Conservation (phyloP, 2,113 vertebrate species). For the Manacus vitellinus region DNA sequence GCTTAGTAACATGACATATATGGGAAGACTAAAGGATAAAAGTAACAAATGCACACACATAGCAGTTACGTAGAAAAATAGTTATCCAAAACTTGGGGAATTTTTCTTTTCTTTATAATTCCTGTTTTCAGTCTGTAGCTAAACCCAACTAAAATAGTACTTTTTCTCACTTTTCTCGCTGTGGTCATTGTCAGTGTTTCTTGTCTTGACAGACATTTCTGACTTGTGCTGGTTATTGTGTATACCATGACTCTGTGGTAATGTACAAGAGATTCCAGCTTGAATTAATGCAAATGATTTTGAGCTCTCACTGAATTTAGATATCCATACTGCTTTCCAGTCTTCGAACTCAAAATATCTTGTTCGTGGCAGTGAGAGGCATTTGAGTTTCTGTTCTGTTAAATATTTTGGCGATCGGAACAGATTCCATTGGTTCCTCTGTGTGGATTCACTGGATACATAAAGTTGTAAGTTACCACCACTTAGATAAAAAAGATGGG, state of each 20-base stretch:
- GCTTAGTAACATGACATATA: background rate
- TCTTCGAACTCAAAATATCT: background rate
- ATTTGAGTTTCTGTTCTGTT: background rate
- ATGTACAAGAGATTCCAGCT: background rate
- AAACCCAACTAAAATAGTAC: background rate
- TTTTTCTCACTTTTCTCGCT: background rate
- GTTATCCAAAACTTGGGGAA: background rate
- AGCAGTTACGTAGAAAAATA: background rate
- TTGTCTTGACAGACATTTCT: background rate
- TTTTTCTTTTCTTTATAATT: background rate
- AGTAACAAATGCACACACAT: background rate
- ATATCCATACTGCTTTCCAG: fast-evolving
- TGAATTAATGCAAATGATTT: background rate
- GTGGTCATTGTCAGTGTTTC: background rate
- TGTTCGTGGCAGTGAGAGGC: background rate
- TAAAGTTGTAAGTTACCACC: background rate
- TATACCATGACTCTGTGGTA: background rate
- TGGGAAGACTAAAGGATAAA: background rate
- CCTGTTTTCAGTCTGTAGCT: background rate
- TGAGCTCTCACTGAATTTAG: background rate
- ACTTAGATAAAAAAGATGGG: background rate
- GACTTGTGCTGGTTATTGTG: background rate
- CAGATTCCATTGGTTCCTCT: background rate
- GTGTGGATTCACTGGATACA: background rate
- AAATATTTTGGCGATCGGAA: background rate